Base-by-base conservation (phyloP, 2,888 invertebrate genomes). In the Tuberolachnus salignus region DNA sequence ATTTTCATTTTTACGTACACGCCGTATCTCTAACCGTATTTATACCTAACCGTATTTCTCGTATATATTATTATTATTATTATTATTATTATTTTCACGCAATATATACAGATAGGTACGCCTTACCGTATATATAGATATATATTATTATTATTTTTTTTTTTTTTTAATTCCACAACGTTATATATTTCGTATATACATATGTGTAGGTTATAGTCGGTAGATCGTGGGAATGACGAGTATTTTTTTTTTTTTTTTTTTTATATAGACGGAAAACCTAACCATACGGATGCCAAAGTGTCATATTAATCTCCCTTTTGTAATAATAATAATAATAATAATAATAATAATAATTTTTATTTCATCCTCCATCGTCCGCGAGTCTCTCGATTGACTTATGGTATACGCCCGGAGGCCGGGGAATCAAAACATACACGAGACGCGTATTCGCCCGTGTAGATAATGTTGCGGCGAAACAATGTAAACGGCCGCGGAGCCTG, bases 191-290 rank as follows among this genome's bases (percentile, higher is more conserved):
- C 67, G 55, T 57, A 57, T 34, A 34, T n/a, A n/a, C n/a, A n/a
- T n/a, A n/a, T n/a, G n/a, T n/a, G n/a, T n/a, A n/a, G n/a, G 6
- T 6, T 34, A 34, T 34, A 4, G 34, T 6, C 3, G 34, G 66
- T 67, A 57, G 46, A 78, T 78, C 78, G 78, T 78, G 78, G 78
- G 78, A 78, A 78, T 78, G 78, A 78, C 78, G 78, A 78, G 78
- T 59, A 63, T 34, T 26, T 53, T 69, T 64, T 55, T 75, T 26
- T 51, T 34, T 34, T 6, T 34, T 34, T 34, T 34, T 34, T 34
- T 34, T 34, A 34, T 34, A 34, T 34, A 34, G n/a, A n/a, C n/a
- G n/a, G n/a, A n/a, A n/a, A n/a, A n/a, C n/a, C n/a, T n/a, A n/a
- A 34, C 34, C 34, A 6, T 69, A 69, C 69, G 59, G 78, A 75